Evolutionary conservation across 2,113 vertebrate genomes (phyloP), one percentile per base, ranked within the genome.

Genomic region (Aptenodytes patagonicus): DNA sequence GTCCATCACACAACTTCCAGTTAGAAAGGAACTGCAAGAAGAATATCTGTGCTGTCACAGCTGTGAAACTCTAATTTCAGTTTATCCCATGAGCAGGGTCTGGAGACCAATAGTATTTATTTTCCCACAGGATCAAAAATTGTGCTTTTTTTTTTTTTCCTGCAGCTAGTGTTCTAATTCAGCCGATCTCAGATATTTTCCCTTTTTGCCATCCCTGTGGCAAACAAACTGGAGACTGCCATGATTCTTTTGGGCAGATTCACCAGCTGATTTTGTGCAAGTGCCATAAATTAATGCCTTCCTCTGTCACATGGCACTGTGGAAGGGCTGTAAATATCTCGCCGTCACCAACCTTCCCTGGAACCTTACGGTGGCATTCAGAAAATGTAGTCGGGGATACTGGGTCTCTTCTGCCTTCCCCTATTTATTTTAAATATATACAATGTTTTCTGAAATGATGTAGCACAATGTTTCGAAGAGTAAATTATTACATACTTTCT

Each of bases 241-340:
- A 1, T 7, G 29, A 6, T n/a, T 61, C 16, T 57, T 26, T 15
- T 0, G 9, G 73, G 29, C 78, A 78, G 34, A 17, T 54, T 71
- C 36, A n/a, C 24, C 34, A 7, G 20, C 31, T 68, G 72, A 2
- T 77, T 54, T 68, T 87, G 28, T 94, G 66, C 71, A 29, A 49
- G 51, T 32, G 44, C 66, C 40, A 28, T 13, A 29, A 34, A 14
- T 54, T 3, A 31, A 13, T 34, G 10, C 15, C 7, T 77, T 49
- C 20, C 28, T n/a, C 19, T 40, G 2, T 64, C 51, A 17, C 0
- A 0, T 10, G 86, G 57, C 17, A 1, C 57, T 17, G 17, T 36
- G 72, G 57, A 38, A 68, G 64, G 22, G 47, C 78, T 84, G 73
- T 25, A 18, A 51, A 25, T 58, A 47, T 15, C 78, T 84, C 32